phyloP scores from a whole-genome alignment of 2,113 vertebrate genomes.

The Limnothrissa miodon region DNA sequence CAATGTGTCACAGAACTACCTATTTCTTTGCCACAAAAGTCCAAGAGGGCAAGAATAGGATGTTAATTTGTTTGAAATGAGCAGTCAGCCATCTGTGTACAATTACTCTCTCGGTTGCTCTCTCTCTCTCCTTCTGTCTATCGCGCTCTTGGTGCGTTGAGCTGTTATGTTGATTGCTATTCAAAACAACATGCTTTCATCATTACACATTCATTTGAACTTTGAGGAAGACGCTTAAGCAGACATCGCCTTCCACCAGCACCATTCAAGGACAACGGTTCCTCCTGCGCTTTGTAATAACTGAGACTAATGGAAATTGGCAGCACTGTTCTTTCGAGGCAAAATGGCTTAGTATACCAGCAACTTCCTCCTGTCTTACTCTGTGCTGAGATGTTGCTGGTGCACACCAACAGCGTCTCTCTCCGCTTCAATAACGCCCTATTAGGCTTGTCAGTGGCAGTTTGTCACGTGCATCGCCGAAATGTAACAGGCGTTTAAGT shows the following conservation, averaged over 20 bases:
- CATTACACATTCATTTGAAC: background rate
- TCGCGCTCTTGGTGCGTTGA: background rate
- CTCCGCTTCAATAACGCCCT: background rate
- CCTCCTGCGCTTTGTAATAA: background rate
- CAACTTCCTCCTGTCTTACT: background rate
- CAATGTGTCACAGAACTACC: background rate
- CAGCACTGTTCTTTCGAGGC: background rate
- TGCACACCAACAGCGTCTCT: background rate
- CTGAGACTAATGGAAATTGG: background rate
- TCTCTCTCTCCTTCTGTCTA: slow-evolving; percentile 4
- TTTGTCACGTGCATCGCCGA: background rate
- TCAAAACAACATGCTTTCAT: background rate
- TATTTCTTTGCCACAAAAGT: background rate
- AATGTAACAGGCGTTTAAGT: background rate
- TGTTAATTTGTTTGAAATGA: background rate
- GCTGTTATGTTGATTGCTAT: background rate
- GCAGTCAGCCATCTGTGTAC: background rate
- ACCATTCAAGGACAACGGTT: background rate
- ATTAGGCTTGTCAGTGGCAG: background rate
- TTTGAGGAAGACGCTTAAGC: background rate
- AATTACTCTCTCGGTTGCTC: background rate
- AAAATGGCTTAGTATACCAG: background rate
- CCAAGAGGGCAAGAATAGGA: background rate
- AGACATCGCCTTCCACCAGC: background rate
- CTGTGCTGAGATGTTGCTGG: background rate